phyloP scores from a whole-genome alignment of 2,888 invertebrate species.

The Acleris literana region DNA sequence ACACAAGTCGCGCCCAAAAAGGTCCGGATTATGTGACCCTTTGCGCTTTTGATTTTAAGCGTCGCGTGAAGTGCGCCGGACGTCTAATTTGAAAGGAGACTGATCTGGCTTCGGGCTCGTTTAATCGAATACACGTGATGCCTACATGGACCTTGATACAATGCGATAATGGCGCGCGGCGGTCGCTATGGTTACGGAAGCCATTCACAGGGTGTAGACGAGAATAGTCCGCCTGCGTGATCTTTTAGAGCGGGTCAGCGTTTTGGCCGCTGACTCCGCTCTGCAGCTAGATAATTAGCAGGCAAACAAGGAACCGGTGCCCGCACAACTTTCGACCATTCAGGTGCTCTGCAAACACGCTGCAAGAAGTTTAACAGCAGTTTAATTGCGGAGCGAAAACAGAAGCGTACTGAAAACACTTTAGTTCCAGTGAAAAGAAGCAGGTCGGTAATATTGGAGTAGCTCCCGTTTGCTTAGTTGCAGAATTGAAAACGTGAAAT shows the following conservation, averaged over 20 bases:
- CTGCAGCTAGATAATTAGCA: constrained; percentile 77
- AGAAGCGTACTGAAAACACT: constrained; percentile 78
- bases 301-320: constrained; percentile 76
- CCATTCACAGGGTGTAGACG: constrained; percentile 44
- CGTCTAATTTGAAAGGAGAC: constrained; percentile 80
- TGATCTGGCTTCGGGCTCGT: constrained; percentile 81
- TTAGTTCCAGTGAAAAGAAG: constrained; percentile 77
- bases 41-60: constrained; percentile 83
- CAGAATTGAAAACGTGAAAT: constrained; percentile 63
- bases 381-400: constrained; percentile 81
- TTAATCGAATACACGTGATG: constrained; percentile 77
- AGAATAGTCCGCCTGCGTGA: constrained; percentile 72
- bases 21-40: constrained; percentile 82
- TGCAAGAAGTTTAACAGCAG: constrained; percentile 83
- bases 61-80: constrained; percentile 77
- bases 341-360: constrained; percentile 81
- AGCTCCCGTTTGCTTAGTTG: constrained; percentile 48
- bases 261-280: constrained; percentile 68
- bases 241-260: constrained; percentile 38
- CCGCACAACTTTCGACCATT: constrained; percentile 76
- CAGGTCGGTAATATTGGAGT: constrained; percentile 55
- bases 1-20: constrained; percentile 77
- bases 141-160: constrained; percentile 80
- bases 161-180: constrained; percentile 74
- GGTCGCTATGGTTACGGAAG: constrained; percentile 76